Base-by-base conservation (phyloP, 1,140 invertebrate species). In the Macrobrachium rosenbergii region DNA sequence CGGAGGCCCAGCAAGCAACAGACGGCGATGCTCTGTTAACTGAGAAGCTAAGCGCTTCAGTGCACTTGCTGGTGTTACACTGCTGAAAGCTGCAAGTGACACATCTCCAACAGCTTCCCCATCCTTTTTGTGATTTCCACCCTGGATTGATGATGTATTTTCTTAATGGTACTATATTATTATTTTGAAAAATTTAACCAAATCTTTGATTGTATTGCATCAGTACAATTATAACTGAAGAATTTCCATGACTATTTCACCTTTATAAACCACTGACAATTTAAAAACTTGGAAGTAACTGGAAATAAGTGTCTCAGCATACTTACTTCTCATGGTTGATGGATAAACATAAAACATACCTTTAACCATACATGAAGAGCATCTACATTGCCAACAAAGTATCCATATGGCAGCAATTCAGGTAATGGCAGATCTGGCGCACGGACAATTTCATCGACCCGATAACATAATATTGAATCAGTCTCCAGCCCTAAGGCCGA, bases 1-100 rank as follows among this genome's bases (percentile, higher is more conserved):
- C 1, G 83, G 88, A 5, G 88, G 88, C 52, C 88, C 88, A 52
- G 83, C 84, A 11, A 89, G 80, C 52, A 89, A 76, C 17, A 89
- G 80, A 28, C 88, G 88, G 2, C 79, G 64, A 60, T 86, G 82
- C n/a, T 81, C 76, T n/a, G 78, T 62, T 2, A 89, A 67, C 58
- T 86, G 84, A 59, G 14, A 37, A 37, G 73, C 83, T 69, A 89
- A 52, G 10, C 63, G 81, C 17, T 58, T 86, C 45, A 86, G 60
- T 43, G 79, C 58, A 16, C 80, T 28, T 17, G 87, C 60, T 21
- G 82, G 87, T 43, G 87, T 88, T 19, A 83, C 52, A 52, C 69
- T 81, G 23, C 59, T 81, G 23, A 87, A 81, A 60, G 77, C 37
- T 10, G 85, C 78, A 17, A 79, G 12, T 10, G 85, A 87, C 6